These are phyloP conservation scores for Novumbra hubbsi DNA, from an alignment of 2,797 vertebrate genomes.

Conservation along the genomic window DNA sequence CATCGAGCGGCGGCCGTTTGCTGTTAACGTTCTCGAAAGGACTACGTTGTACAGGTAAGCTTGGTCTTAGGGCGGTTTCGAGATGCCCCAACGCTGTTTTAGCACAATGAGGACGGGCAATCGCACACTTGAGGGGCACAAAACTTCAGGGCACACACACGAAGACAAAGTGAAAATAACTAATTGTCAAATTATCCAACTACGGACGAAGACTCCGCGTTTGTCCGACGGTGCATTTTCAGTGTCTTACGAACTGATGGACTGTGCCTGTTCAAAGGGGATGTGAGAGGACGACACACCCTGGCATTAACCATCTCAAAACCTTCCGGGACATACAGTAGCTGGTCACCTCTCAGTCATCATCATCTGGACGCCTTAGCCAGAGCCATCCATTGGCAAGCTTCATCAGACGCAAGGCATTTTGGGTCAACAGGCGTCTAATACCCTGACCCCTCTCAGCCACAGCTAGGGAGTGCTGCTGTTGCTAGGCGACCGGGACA, in stretches of 20 bases:
- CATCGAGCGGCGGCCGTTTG: not conserved
- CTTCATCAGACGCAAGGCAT: conserved; percentile 33
- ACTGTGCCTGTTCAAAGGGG: conserved; percentile 56
- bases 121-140: too few species aligned
- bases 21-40: not conserved
- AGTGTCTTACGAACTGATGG: conserved; percentile 62
- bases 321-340: conserved; percentile 40
- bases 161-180: not conserved
- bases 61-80: not conserved
- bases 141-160: not conserved
- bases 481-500: conserved; percentile 66
- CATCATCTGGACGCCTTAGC: conserved; percentile 8
- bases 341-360: conserved; percentile 30
- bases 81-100: not conserved
- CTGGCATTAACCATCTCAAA: conserved; percentile 61
- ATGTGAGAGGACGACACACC: conserved; percentile 58
- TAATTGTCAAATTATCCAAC: not conserved
- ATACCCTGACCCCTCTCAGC: conserved; percentile 39
- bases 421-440: conserved; percentile 38
- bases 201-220: conserved; percentile 2
- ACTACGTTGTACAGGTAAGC: not conserved
- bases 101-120: not conserved
- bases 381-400: conserved; percentile 33
- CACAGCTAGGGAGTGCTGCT: conserved; percentile 51
- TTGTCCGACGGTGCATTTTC: conserved; percentile 61